phyloP scores from a whole-genome alignment of 2,888 invertebrate genomes.

The Torymus texanus region DNA sequence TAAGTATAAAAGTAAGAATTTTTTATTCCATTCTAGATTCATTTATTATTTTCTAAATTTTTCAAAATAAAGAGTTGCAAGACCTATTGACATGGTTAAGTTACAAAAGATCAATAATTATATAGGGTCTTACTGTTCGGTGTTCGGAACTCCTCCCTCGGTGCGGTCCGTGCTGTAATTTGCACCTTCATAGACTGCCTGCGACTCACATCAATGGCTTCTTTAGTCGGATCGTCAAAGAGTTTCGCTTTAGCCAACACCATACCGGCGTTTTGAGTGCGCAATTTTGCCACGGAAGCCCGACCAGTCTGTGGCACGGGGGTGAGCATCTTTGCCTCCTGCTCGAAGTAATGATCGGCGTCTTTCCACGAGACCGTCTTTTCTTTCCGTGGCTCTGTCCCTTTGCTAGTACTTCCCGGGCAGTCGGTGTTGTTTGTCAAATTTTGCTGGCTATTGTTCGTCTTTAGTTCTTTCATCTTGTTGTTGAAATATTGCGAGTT shows the following conservation, averaged over 20 bases:
- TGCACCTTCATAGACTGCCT: slow-evolving; percentile 45
- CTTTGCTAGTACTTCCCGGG: slow-evolving; percentile 19
- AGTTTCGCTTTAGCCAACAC: slow-evolving; percentile 87
- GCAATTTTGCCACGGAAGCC: slow-evolving; percentile 83
- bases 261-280: slow-evolving; percentile 87
- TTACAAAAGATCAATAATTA: not conserved
- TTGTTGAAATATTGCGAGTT: slow-evolving; percentile 66
- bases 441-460: slow-evolving; percentile 66
- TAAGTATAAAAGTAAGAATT: not conserved
- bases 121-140: slow-evolving; percentile 33
- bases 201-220: slow-evolving; percentile 37
- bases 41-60: no score
- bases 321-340: slow-evolving; percentile 71
- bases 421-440: slow-evolving; percentile 54
- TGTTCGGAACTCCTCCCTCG: slow-evolving; percentile 40
- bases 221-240: slow-evolving; percentile 78
- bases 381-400: slow-evolving; percentile 56
- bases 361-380: slow-evolving; percentile 76
- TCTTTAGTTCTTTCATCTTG: slow-evolving; percentile 69
- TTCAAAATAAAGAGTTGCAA: no score
- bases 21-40: no score
- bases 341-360: slow-evolving; percentile 78
- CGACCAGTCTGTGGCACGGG: slow-evolving; percentile 78
- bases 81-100: no score
- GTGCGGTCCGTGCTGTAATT: slow-evolving; percentile 5